Evolutionary conservation across 2,888 invertebrate genomes (phyloP).

Genomic region (Drosophila histrio): DNA sequence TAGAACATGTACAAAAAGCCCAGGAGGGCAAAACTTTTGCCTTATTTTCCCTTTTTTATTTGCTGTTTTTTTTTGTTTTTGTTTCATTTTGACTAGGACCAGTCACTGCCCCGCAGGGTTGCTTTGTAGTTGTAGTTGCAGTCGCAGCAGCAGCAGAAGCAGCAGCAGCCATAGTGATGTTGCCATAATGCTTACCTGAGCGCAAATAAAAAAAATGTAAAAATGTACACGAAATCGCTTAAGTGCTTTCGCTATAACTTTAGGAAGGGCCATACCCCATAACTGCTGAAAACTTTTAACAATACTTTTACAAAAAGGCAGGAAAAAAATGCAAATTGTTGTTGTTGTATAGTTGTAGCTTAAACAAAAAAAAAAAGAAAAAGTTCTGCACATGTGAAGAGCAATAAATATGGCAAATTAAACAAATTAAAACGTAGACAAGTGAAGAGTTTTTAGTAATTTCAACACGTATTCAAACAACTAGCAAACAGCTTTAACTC

Average conservation of each 20-base stretch:
- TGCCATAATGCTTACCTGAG: constrained; percentile 74
- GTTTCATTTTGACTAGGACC: constrained; percentile 13
- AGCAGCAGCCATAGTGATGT: constrained; percentile 54
- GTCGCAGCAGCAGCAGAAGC: constrained; percentile 25
- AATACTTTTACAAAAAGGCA: constrained; percentile 25
- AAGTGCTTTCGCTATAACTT: constrained; percentile 70
- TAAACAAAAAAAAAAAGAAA: constrained; percentile 44
- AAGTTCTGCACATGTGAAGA: constrained; percentile 51
- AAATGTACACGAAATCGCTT: constrained; percentile 67
- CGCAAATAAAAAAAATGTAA: constrained; percentile 39
- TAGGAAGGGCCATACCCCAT: constrained; percentile 32
- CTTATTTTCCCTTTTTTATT: constrained; percentile 25
- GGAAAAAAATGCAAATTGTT: constrained; percentile 17
- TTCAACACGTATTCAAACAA: constrained; percentile 46
- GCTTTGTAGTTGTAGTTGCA: constrained; percentile 40
- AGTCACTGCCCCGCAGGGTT: constrained; percentile 33
- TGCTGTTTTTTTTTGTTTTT: constrained; percentile 8
- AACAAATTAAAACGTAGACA: constrained; percentile 57
- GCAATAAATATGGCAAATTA: constrained; percentile 58
- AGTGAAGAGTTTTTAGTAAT: constrained; percentile 14
- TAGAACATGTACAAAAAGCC: constrained; percentile 19
- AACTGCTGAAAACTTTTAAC: constrained; percentile 54
- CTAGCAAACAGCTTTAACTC: constrained; percentile 19
- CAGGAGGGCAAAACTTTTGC: constrained; percentile 54
- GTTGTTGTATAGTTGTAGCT: constrained; percentile 8